phyloP scores from a whole-genome alignment of 2,888 invertebrate species.

The Eretmocerus hayati region DNA sequence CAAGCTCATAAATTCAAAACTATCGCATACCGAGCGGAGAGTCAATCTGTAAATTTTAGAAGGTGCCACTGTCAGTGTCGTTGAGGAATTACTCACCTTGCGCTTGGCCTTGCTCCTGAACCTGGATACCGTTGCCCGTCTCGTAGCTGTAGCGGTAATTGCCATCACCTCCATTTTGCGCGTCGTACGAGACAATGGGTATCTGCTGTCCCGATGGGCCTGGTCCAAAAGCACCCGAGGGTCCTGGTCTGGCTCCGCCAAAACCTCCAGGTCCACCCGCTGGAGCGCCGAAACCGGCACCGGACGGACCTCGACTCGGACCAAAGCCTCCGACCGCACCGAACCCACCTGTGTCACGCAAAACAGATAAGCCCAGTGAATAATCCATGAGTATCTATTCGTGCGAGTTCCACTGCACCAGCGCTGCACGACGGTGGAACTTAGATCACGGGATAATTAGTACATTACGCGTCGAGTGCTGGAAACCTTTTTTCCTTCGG shows the following conservation, averaged over 20 bases:
- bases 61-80: too few relatives aligned
- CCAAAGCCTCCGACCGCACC: constrained; percentile 1
- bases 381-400: too few relatives aligned
- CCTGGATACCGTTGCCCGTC: constrained; percentile 40
- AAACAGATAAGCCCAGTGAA: too few relatives aligned
- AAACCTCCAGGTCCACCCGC: constrained; percentile 11
- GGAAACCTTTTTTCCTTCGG: too few relatives aligned
- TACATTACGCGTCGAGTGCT: too few relatives aligned
- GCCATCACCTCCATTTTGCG: constrained; percentile 38
- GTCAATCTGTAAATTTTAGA: too few relatives aligned
- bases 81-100: constrained; percentile 35
- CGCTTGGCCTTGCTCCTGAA: constrained; percentile 37
- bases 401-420: too few relatives aligned
- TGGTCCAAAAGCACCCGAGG: constrained; percentile 23
- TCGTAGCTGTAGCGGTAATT: constrained; percentile 40
- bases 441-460: too few relatives aligned
- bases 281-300: constrained; percentile 16
- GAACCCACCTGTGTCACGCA: constrained; percentile 2
- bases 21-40: too few relatives aligned
- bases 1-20: too few relatives aligned
- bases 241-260: constrained; percentile 16
- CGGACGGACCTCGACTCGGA: constrained; percentile 1
- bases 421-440: too few relatives aligned
- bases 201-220: constrained; percentile 31
- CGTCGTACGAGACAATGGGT: constrained; percentile 36